A percentile compares a stretch with the other conserved stretches of the same genome.
Conservation (phyloP, 1,140 invertebrate genomes). For the Drosophila virilis region DNA sequence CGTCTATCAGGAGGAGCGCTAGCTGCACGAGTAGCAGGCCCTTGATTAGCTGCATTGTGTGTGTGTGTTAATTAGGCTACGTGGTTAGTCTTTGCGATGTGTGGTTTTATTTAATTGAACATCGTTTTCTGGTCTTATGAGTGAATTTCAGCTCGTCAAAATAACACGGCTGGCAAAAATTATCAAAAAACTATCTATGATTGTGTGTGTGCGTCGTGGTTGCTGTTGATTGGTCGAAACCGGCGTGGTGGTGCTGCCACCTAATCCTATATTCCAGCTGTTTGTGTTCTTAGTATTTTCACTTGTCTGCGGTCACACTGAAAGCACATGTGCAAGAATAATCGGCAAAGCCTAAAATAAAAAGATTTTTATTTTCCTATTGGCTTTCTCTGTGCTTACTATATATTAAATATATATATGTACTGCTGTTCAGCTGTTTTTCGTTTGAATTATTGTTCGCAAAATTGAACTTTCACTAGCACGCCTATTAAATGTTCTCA, state of each 20-base stretch:
- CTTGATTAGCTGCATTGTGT: conserved; percentile 65
- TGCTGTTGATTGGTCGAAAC: conserved; percentile 65
- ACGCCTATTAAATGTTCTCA: too few species aligned
- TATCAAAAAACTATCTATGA: conserved; percentile 46
- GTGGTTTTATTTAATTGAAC: conserved; percentile 27
- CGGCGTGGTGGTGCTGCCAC: conserved; percentile 48
- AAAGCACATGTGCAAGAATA: background rate
- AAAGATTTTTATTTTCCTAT: background rate
- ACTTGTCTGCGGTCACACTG: conserved; percentile 3
- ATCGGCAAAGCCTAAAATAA: background rate
- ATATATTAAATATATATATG: too few species aligned
- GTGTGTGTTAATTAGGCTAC: conserved; percentile 8
- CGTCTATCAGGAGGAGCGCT: conserved; percentile 60
- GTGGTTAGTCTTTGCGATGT: conserved; percentile 8
- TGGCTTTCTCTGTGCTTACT: too few species aligned
- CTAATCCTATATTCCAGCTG: conserved; percentile 37
- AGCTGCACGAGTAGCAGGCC: conserved; percentile 66
- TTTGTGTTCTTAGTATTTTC: conserved; percentile 23
- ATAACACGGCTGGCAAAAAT: conserved; percentile 62
- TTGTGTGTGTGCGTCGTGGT: conserved; percentile 73
- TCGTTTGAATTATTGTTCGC: too few species aligned
- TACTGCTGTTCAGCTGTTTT: too few species aligned
- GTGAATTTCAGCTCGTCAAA: conserved; percentile 46
- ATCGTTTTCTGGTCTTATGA: conserved; percentile 37
- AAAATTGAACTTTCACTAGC: too few species aligned